Evolutionary conservation across 2,888 invertebrate genomes (phyloP).

Genomic region (Lasioglossum villosulum): DNA sequence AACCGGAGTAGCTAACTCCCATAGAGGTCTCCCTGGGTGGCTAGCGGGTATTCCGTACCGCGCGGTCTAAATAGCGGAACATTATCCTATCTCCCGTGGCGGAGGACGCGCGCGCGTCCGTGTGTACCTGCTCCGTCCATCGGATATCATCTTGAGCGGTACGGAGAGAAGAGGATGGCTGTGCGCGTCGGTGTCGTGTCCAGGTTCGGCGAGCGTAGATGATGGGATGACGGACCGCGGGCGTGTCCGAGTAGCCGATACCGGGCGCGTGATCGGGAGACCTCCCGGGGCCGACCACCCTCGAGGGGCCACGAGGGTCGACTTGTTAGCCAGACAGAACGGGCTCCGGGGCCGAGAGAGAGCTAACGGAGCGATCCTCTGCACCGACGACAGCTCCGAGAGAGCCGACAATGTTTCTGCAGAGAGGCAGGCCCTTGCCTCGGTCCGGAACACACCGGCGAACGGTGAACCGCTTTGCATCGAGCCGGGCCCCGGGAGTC

Average conservation of each 20-base stretch:
- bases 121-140: slow-evolving; percentile 48
- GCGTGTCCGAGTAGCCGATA: slow-evolving; percentile 82
- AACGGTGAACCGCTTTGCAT: slow-evolving; percentile 55
- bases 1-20: not conserved
- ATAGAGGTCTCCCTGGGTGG: slow-evolving; percentile 65
- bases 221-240: slow-evolving; percentile 82
- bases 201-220: slow-evolving; percentile 70
- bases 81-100: slow-evolving; percentile 68
- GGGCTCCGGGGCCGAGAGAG: slow-evolving; percentile 59
- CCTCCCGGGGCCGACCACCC: slow-evolving; percentile 84
- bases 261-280: slow-evolving; percentile 82
- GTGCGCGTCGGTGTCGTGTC: slow-evolving; percentile 63
- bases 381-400: slow-evolving; percentile 64
- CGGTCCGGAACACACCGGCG: slow-evolving; percentile 22
- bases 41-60: slow-evolving; percentile 53
- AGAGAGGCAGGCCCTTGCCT: slow-evolving; percentile 17
- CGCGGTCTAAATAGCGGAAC: slow-evolving; percentile 69
- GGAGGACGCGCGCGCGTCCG: slow-evolving; percentile 27
- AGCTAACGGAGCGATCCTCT: slow-evolving; percentile 69
- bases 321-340: slow-evolving; percentile 81
- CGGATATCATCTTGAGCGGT: slow-evolving; percentile 40
- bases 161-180: slow-evolving; percentile 21
- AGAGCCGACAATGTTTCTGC: slow-evolving; percentile 68
- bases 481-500: slow-evolving; percentile 30
- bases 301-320: slow-evolving; percentile 83